Base-by-base conservation (phyloP, 2,888 invertebrate genomes). In the Odontocerum albicorne region DNA sequence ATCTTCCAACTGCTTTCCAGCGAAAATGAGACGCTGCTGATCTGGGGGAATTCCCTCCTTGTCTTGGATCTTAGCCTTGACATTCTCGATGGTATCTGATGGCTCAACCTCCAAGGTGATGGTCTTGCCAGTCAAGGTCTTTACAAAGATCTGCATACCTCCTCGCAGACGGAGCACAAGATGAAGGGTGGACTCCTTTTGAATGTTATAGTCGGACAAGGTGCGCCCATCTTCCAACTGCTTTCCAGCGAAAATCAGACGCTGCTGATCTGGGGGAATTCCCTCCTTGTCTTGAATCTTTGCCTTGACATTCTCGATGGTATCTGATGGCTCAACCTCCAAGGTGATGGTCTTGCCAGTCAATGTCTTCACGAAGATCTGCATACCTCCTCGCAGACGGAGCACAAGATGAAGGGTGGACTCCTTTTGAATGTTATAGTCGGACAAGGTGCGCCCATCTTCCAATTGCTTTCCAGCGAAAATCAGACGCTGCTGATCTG, bases 401-500 rank as follows among this genome's bases (percentile, higher is more conserved):
- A 83, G 67, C 1, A 81, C 81, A 60, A 82, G 66, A 63, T 82
- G 80, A 20, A 82, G 72, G 3, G 82, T 80, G 0, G 80, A 79
- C 65, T 81, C 81, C 62, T 84, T 83, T 62, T 83, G 83, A 56
- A 84, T 83, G 62, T 83, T 83, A 67, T 84, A 84, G 64, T 84
- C 83, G 0, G 76, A 77, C 77, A 81, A 65, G 1, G 80, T 81
- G 3, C 80, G 69, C 2, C 80, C 80, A 70, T 80, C 80, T 67
- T 80, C 80, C 43, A 82, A 64, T 64, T 82, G 81, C 62, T 79
- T 80, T 7, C 80, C 80, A 40, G 78, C 79, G 59, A 80, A 80
- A 62, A 80, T 81, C 61, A 81, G 63, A 58, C 80, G 69, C 65
- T 80, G 80, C 63, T 80, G 80, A 63, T 80, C 69, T 72, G 79